Evolutionary conservation across 2,113 vertebrate species (phyloP).

Genomic region (Sinocyclocheilus grahami): DNA sequence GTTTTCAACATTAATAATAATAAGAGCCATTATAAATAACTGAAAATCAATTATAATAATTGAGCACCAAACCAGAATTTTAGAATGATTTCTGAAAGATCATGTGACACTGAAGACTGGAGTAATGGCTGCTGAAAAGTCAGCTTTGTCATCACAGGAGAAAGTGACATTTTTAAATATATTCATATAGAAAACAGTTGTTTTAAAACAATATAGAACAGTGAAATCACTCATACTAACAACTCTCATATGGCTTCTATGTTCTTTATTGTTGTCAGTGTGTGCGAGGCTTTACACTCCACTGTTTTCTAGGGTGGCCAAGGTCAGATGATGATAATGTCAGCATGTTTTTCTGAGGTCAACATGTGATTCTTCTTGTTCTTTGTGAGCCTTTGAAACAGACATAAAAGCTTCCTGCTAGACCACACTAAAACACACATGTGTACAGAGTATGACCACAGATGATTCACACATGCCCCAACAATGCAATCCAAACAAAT

Average conservation of each 20-base stretch:
- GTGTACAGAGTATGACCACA: conserved; percentile 4
- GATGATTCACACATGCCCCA: not conserved
- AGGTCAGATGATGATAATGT: not conserved
- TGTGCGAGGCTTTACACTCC: not conserved
- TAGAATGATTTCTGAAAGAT: not conserved
- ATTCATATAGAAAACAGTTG: not conserved
- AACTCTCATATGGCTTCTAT: too few relatives aligned
- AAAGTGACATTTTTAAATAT: not conserved
- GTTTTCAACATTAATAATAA: not conserved
- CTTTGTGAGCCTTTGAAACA: not conserved
- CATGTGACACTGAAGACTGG: not conserved
- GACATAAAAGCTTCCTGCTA: not conserved
- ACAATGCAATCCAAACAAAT: conserved; percentile 24
- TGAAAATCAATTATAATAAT: too few relatives aligned
- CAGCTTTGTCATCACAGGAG: not conserved
- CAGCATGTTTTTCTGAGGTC: not conserved
- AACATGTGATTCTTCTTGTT: conserved; percentile 20
- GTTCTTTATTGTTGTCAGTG: not conserved
- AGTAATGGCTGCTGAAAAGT: not conserved
- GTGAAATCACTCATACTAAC: too few relatives aligned
- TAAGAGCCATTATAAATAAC: too few relatives aligned
- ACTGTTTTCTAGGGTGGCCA: not conserved
- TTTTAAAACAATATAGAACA: too few relatives aligned
- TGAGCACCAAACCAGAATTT: not conserved
- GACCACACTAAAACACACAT: conserved; percentile 34